A percentile compares a stretch with the other conserved stretches of the same genome.
phyloP scores from a whole-genome alignment of 2,888 invertebrate genomes.

The Embidobia sp. region DNA sequence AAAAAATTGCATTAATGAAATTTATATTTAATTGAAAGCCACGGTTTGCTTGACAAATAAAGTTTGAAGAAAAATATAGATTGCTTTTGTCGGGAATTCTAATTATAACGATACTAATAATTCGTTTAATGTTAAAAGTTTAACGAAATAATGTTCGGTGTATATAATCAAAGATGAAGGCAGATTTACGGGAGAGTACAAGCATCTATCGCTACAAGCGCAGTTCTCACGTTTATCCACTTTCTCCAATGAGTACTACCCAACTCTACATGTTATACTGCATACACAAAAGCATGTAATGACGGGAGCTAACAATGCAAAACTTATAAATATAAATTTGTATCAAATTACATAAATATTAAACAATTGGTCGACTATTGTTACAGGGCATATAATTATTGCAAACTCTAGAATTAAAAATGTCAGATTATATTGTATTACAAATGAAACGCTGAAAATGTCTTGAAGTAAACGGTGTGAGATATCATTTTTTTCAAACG shows the following conservation, averaged over 20 bases:
- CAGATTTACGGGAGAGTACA: slow-evolving; percentile 34
- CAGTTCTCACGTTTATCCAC: slow-evolving; percentile 78
- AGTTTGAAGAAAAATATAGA: too few species aligned
- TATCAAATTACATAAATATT: slow-evolving; percentile 21
- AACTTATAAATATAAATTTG: slow-evolving; percentile 37
- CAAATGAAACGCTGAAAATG: too few species aligned
- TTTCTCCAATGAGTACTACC: slow-evolving; percentile 72
- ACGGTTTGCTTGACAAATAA: too few species aligned
- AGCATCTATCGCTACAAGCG: slow-evolving; percentile 51
- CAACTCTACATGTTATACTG: background rate
- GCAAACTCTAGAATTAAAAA: too few species aligned
- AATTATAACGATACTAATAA: background rate
- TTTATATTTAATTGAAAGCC: too few species aligned
- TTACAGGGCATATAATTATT: slow-evolving; percentile 12
- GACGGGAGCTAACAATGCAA: slow-evolving; percentile 10
- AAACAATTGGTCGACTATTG: slow-evolving; percentile 18
- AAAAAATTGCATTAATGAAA: too few species aligned
- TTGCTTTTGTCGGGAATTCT: background rate
- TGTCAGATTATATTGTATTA: too few species aligned
- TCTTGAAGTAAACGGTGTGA: too few species aligned
- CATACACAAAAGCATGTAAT: slow-evolving; percentile 11
- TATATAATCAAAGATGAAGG: slow-evolving; percentile 6
- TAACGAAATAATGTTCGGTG: slow-evolving; percentile 3
- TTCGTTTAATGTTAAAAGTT: background rate
- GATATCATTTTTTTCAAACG: too few species aligned